Conservation (phyloP, 2,113 vertebrate species). For the Saccopteryx bilineata region DNA sequence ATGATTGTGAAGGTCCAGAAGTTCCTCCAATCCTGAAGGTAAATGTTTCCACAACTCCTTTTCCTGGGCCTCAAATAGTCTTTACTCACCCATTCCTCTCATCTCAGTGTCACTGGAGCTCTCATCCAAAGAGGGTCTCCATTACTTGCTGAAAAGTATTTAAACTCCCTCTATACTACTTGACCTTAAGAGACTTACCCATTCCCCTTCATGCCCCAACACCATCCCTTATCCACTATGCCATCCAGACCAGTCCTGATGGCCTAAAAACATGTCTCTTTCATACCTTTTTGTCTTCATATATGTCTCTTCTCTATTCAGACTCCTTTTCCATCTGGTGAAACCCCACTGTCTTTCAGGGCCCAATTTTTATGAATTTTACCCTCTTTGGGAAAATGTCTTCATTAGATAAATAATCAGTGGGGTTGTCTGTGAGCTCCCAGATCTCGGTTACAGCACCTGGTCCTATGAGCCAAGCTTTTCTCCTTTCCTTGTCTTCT, state of each 20-base stretch:
- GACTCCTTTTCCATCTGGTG: background rate
- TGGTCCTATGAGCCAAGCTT: background rate
- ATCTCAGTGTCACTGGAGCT: background rate
- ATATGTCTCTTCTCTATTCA: background rate
- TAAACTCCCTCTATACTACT: background rate
- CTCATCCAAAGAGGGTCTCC: background rate
- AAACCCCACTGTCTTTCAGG: background rate
- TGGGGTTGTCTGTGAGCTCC: background rate
- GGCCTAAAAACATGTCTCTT: background rate
- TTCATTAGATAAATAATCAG: background rate
- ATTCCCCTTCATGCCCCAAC: background rate
- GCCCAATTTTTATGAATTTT: background rate
- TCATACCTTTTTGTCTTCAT: slow-evolving; percentile 1
- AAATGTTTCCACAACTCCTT: background rate
- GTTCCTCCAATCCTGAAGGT: background rate
- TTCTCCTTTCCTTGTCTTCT: background rate
- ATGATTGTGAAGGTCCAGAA: slow-evolving; percentile 2
- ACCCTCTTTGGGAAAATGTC: slow-evolving; percentile 12
- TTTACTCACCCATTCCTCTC: slow-evolving; percentile 8
- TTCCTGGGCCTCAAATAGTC: background rate
- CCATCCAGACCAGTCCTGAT: background rate
- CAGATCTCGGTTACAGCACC: background rate
- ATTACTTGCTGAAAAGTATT: background rate
- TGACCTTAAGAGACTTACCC: background rate
- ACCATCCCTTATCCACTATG: background rate